phyloP scores from a whole-genome alignment of 2,113 vertebrate species.

The Turnix velox region DNA sequence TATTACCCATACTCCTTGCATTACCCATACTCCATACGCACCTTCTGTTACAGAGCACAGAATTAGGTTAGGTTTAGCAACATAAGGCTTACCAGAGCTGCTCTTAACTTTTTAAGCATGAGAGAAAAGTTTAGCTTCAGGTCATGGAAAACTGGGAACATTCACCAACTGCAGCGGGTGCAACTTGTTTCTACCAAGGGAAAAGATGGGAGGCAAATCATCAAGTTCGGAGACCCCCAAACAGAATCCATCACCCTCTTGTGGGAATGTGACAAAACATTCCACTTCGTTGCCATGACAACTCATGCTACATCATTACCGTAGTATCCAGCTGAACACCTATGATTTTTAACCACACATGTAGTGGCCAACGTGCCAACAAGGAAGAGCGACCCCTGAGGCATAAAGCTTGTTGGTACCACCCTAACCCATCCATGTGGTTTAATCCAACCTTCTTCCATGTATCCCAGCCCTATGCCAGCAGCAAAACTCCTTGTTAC shows the following conservation, averaged over 20 bases:
- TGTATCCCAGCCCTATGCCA: accelerated
- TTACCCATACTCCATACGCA: no score
- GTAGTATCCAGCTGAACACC: slow-evolving; percentile 67
- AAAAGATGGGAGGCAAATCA: neutral
- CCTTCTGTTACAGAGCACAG: neutral
- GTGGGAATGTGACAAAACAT: slow-evolving; percentile 30
- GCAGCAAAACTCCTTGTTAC: neutral
- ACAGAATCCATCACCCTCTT: slow-evolving; percentile 13
- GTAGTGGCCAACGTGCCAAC: neutral
- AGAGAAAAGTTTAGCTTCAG: neutral
- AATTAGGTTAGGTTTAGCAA: neutral
- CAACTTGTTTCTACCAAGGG: neutral
- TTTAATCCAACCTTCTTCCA: neutral
- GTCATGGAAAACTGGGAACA: neutral
- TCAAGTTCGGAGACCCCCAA: slow-evolving; percentile 30
- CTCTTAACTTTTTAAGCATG: neutral
- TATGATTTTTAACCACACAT: slow-evolving; percentile 38
- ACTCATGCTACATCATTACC: slow-evolving; percentile 60
- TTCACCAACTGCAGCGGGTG: neutral
- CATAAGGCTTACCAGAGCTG: neutral
- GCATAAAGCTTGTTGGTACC: accelerated
- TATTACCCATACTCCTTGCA: no score
- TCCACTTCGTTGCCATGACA: slow-evolving; percentile 69
- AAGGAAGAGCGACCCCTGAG: neutral
- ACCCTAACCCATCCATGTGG: neutral